Evolutionary conservation across 2,113 vertebrate genomes (phyloP).

Genomic region (Catharus minimus): DNA sequence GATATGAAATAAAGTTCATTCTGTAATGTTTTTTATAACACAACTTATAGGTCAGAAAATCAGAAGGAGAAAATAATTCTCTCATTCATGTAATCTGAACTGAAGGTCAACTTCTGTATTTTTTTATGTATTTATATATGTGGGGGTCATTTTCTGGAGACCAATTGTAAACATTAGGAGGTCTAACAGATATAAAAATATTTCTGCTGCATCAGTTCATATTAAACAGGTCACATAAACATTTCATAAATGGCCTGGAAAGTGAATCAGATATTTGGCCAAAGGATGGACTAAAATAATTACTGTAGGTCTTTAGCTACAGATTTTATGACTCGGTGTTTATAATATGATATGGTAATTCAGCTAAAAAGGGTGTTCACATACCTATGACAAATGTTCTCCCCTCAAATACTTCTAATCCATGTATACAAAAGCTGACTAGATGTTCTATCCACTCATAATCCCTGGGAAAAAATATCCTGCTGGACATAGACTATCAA

Average conservation of each 20-base stretch:
- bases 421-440: conserved; percentile 21
- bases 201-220: not conserved
- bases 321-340: not conserved
- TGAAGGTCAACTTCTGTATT: conserved; percentile 75
- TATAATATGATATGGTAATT: not conserved
- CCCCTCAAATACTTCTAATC: not conserved
- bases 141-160: conserved; percentile 62
- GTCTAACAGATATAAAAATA: conserved; percentile 20
- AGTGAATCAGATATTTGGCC: accelerated
- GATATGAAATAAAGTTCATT: conserved; percentile 51
- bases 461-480: conserved; percentile 14
- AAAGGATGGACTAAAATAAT: not conserved
- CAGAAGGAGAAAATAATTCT: conserved; percentile 80
- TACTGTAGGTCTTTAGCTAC: not conserved
- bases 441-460: conserved; percentile 41
- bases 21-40: conserved; percentile 50
- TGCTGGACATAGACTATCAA: conserved; percentile 53
- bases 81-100: conserved; percentile 75
- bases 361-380: conserved; percentile 25
- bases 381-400: conserved; percentile 3
- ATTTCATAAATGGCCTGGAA: not conserved
- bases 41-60: conserved; percentile 75
- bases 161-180: not conserved
- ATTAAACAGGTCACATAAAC: not conserved
- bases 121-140: conserved; percentile 75